Evolutionary conservation across 2,888 invertebrate genomes (phyloP).

Genomic region (Parnassius orleans): DNA sequence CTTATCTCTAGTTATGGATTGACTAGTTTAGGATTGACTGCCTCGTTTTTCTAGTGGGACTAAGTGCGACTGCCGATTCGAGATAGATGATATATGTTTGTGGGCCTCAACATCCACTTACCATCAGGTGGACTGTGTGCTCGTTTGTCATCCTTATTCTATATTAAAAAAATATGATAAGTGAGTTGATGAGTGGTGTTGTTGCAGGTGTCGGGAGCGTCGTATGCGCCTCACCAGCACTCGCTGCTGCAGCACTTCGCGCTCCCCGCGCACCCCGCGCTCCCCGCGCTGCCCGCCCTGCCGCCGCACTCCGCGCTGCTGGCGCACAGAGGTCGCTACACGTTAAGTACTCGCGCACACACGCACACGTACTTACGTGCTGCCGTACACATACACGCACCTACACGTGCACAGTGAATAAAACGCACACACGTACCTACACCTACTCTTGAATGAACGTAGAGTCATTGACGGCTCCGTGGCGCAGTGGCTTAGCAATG

Average conservation of each 20-base stretch:
- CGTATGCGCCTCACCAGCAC: slow-evolving; percentile 68
- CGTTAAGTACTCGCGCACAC: background rate
- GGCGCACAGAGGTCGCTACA: slow-evolving; percentile 29
- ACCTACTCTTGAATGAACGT: background rate
- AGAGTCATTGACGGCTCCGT: too few species aligned
- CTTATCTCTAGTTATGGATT: too few species aligned
- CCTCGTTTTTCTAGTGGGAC: too few species aligned
- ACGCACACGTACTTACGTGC: background rate
- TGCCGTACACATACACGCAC: background rate
- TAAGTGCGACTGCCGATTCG: too few species aligned
- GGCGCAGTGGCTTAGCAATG: too few species aligned
- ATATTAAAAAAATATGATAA: background rate
- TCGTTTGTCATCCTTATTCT: background rate
- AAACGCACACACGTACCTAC: background rate
- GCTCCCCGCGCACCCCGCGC: slow-evolving; percentile 42
- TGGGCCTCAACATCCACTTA: background rate
- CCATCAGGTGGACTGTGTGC: too few species aligned
- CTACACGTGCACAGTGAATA: background rate
- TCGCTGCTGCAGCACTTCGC: slow-evolving; percentile 64
- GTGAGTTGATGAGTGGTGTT: background rate
- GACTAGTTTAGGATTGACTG: too few species aligned
- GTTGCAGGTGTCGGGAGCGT: slow-evolving; percentile 9
- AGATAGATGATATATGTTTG: background rate
- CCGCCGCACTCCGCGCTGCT: slow-evolving; percentile 18
- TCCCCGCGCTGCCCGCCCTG: slow-evolving; percentile 32